Percentiles rank a stretch among this genome's conserved stretches.
Conservation (phyloP, 2,113 vertebrate species). For the Butastur rufipennis region DNA sequence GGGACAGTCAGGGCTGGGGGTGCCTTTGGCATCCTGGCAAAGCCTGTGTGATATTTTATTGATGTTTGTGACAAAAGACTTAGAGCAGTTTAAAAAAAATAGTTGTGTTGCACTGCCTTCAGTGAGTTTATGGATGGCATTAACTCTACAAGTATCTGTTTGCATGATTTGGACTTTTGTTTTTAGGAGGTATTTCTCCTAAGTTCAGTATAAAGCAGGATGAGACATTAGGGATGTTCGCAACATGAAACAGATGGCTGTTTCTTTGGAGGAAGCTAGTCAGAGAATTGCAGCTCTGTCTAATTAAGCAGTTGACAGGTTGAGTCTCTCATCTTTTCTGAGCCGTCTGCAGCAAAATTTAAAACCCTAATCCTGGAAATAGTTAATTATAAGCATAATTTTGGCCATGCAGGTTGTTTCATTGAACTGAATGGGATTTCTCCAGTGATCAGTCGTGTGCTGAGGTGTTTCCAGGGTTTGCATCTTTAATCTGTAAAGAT, state of each 20-base stretch:
- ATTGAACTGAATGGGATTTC: neutral
- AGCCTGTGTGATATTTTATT: neutral
- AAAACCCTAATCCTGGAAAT: neutral
- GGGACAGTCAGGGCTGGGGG: neutral
- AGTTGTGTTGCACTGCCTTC: neutral
- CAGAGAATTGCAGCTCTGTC: neutral
- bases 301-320: constrained; percentile 12
- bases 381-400: neutral
- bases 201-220: neutral
- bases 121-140: neutral
- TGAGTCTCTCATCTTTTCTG: constrained; percentile 31
- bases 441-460: neutral
- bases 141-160: neutral
- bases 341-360: constrained; percentile 31
- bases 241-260: neutral
- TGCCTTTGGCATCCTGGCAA: neutral
- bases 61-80: neutral
- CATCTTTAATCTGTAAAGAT: neutral
- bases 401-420: neutral
- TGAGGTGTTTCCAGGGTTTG: neutral
- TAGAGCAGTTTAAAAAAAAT: neutral
- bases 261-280: constrained; percentile 17
- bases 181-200: constrained; percentile 4
- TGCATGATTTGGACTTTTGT: neutral
- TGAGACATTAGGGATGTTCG: neutral